phyloP scores from a whole-genome alignment of 1,140 invertebrate genomes.

The Cotesia chilonis region DNA sequence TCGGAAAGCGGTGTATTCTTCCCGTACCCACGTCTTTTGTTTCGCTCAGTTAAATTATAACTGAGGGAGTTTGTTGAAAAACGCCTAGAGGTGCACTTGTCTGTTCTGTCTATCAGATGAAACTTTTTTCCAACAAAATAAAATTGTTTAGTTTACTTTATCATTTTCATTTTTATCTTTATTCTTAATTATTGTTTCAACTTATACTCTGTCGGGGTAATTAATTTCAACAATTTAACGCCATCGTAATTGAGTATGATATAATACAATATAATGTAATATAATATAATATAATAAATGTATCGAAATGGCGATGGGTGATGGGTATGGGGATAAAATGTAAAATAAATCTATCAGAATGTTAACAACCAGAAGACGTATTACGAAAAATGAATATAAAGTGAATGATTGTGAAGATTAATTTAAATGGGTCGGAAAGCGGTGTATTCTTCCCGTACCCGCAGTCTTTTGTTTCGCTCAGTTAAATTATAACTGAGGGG shows the following conservation, averaged over 20 bases:
- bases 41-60: too few relatives aligned
- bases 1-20: too few relatives aligned
- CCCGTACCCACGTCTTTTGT: too few relatives aligned
- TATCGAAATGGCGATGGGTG: too few relatives aligned
- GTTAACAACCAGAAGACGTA: slow-evolving; percentile 9
- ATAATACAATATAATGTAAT: background rate
- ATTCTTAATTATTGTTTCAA: background rate
- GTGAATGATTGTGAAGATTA: slow-evolving; percentile 28
- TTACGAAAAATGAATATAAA: slow-evolving; percentile 26
- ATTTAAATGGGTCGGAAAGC: slow-evolving; percentile 24
- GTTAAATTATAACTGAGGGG: slow-evolving; percentile 37
- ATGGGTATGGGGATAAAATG: background rate
- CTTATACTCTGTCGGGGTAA: too few relatives aligned
- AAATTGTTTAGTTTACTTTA: background rate
- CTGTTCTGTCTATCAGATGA: background rate
- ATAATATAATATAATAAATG: background rate
- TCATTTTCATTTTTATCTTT: background rate
- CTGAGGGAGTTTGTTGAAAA: slow-evolving; percentile 28
- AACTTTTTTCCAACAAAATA: background rate
- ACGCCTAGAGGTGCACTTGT: slow-evolving; percentile 18
- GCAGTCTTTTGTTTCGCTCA: slow-evolving; percentile 28
- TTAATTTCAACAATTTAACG: background rate
- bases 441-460: slow-evolving; percentile 4
- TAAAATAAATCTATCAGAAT: background rate
- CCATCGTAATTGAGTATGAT: background rate